These are phyloP conservation scores for Perca flavescens DNA, from an alignment of 2,113 vertebrate genomes.

Conservation along the genomic window DNA sequence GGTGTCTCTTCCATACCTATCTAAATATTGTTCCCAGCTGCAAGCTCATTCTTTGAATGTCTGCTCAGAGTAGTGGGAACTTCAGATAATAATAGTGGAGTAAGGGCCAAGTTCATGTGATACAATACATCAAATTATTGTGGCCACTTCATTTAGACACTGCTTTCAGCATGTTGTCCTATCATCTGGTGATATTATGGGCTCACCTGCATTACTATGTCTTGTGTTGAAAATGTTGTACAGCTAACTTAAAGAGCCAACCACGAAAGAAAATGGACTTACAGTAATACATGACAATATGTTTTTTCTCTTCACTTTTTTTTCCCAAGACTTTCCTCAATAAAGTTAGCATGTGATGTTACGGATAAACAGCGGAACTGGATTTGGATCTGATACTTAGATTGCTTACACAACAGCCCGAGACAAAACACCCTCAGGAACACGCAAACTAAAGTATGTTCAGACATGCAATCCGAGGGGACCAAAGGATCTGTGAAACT, in stretches of 20 bases:
- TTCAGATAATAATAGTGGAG: background rate
- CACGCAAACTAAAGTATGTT: conserved; percentile 46
- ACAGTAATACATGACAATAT: too few relatives aligned
- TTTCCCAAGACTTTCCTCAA: conserved; percentile 19
- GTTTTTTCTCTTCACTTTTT: conserved; percentile 4
- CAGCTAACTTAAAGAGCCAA: too few relatives aligned
- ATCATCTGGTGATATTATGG: too few relatives aligned
- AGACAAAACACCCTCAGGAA: conserved; percentile 21
- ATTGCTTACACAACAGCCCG: conserved; percentile 50
- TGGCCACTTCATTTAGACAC: background rate
- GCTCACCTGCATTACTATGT: too few relatives aligned
- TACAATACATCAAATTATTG: background rate
- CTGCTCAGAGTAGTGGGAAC: background rate
- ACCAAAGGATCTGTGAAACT: conserved; percentile 49
- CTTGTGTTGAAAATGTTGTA: too few relatives aligned
- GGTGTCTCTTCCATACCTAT: conserved; percentile 30
- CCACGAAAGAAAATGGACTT: too few relatives aligned
- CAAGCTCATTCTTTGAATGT: conserved; percentile 19
- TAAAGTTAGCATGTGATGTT: conserved; percentile 52
- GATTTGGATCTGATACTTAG: conserved; percentile 59
- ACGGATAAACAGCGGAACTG: conserved; percentile 53
- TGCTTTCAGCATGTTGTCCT: background rate
- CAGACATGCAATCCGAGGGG: conserved; percentile 39
- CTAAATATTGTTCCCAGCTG: conserved; percentile 58
- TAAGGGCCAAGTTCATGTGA: conserved; percentile 1